Evolutionary conservation across 92 coral and sea anemone species (phyloP).

Genomic region (Heteractis magnifica): DNA sequence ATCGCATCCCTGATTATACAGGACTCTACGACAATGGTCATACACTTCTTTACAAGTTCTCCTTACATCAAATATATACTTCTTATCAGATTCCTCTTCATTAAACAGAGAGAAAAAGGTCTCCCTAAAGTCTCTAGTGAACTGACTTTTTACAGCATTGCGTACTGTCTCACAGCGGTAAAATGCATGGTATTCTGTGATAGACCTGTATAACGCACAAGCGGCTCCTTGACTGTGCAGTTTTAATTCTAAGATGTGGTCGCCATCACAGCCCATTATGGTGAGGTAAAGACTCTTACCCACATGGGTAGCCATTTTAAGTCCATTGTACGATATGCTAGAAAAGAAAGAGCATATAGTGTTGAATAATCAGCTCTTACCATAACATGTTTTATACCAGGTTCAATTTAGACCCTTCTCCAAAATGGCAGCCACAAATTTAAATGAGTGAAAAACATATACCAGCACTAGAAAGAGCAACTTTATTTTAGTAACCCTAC

Average conservation of each 20-base stretch:
- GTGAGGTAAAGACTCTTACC: slow-evolving; percentile 65
- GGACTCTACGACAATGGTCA: slow-evolving; percentile 82
- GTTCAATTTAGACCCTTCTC: no score
- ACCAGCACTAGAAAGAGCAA: no score
- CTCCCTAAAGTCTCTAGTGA: slow-evolving; percentile 94
- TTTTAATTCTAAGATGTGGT: slow-evolving; percentile 58
- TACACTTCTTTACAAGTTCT: slow-evolving; percentile 91
- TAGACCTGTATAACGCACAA: slow-evolving; percentile 86
- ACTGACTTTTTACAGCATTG: slow-evolving; percentile 82
- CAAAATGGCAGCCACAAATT: no score
- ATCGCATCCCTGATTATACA: slow-evolving; percentile 77
- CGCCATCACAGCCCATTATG: slow-evolving; percentile 54
- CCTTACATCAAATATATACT: slow-evolving; percentile 93
- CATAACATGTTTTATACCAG: no score
- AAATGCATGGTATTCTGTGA: slow-evolving; percentile 97
- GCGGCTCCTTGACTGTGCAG: slow-evolving; percentile 78
- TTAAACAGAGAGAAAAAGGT: slow-evolving; percentile 85
- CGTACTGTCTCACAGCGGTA: slow-evolving; percentile 97
- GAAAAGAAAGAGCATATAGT: neutral
- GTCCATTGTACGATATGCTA: slow-evolving; percentile 74
- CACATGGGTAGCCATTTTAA: slow-evolving; percentile 79
- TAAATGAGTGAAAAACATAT: no score
- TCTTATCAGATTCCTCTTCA: slow-evolving; percentile 94
- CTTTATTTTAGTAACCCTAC: no score
- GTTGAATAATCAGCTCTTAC: neutral